Base-by-base conservation (phyloP, 2,113 vertebrate genomes). In the Poeciliopsis retropinna region DNA sequence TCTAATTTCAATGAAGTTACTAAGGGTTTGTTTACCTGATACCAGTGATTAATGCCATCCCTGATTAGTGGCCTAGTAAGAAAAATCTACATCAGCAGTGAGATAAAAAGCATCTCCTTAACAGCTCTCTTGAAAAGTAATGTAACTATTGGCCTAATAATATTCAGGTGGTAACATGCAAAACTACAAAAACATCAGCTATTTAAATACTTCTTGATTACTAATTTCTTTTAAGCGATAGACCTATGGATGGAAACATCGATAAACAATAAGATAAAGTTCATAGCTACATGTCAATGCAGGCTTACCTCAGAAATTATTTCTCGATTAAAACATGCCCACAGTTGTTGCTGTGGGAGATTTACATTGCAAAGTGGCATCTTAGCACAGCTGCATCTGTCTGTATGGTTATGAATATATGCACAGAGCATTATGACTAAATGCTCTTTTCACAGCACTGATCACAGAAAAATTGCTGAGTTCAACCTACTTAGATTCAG, bases 401-500 rank as follows among this genome's bases (percentile, higher is more conserved):
- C 67, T 62, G 66, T 72, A 64, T 60, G 1, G 25, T 68, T 72
- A 39, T 79, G 67, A 78, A 85, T 81, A 72, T 29, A 83, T 83
- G 80, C 70, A 85, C 63, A 80, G 32, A 65, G 68, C 39, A 39
- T 7, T 47, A 47, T 34, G 65, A 72, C 70, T 62, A 37, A 84
- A 67, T 47, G 54, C 77, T 19, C 71, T 69, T 77, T 85, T 81
- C 25, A n/a, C 78, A 60, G 60, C 57, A 28, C 51, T 64, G 73
- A 69, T 5, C 0, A 27, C n/a, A 64, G 19, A 9, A 57, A 70
- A 83, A 82, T 69, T 57, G n/a, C 44, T 19, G 54, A 72, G 65
- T 73, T 84, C 76, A 73, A 79, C 84, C 80, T 84, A 79, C 82
- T 86, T 80, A 67, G 60, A 77, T 60, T 65, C 72, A 73, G 84